phyloP scores from a whole-genome alignment of 2,888 invertebrate species.

The Plutella xylostella region DNA sequence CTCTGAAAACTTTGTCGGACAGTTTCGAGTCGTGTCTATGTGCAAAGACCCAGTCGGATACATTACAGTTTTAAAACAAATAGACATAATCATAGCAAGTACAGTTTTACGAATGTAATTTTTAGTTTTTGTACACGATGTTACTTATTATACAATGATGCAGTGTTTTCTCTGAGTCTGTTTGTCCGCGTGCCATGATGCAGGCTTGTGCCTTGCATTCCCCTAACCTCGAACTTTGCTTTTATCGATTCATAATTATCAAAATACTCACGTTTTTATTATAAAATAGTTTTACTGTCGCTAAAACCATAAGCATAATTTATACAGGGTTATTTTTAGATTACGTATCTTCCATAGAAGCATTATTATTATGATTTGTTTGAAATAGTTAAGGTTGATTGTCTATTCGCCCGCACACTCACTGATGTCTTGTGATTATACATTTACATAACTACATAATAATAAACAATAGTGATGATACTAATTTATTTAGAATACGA shows the following conservation, averaged over 20 bases:
- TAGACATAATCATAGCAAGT: constrained; percentile 64
- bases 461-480: background rate
- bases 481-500: background rate
- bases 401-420: background rate
- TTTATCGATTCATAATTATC: constrained; percentile 45
- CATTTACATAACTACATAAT: background rate
- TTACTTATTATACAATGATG: constrained; percentile 46
- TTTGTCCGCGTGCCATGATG: constrained; percentile 59
- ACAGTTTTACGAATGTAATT: constrained; percentile 48
- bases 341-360: constrained; percentile 10
- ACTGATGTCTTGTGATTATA: background rate
- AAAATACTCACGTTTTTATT: constrained; percentile 61
- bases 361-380: background rate
- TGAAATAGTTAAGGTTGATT: no score
- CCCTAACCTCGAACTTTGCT: constrained; percentile 54
- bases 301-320: constrained; percentile 64
- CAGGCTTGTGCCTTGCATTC: constrained; percentile 36
- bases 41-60: no score
- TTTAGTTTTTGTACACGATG: constrained; percentile 46
- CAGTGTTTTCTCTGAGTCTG: constrained; percentile 47
- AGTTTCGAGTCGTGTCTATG: no score
- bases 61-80: constrained; percentile 22
- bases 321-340: constrained; percentile 66
- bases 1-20: no score
- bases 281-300: constrained; percentile 44